Percentiles rank a stretch among this genome's conserved stretches.
Evolutionary conservation across 2,113 vertebrate species (phyloP).

Genomic region (Desmodus rotundus): DNA sequence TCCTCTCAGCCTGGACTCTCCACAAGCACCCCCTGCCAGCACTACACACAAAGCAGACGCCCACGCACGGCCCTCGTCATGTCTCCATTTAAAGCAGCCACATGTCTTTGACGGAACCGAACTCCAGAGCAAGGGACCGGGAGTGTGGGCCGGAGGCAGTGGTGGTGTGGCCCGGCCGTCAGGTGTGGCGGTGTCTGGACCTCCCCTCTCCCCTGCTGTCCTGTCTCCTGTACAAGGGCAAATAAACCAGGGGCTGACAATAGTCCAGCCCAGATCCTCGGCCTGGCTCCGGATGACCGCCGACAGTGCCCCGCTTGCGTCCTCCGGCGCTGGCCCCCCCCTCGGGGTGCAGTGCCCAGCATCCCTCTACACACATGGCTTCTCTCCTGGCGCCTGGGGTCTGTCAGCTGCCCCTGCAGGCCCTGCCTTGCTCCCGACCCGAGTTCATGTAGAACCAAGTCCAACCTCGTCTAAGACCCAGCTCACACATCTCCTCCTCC

Average conservation of each 20-base stretch:
- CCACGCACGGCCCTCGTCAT: accelerated
- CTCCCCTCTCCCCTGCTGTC: accelerated
- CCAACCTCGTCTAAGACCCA: no score
- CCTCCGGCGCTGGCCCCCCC: accelerated
- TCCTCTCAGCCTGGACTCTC: not conserved
- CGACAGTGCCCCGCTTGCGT: accelerated
- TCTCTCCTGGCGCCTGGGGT: not conserved
- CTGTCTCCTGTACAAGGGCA: accelerated
- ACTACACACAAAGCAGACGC: accelerated
- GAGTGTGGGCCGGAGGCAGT: accelerated
- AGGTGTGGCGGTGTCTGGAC: accelerated
- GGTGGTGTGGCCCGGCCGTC: no score
- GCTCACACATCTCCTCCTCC: not conserved
- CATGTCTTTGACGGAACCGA: not conserved
- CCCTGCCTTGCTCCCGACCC: not conserved
- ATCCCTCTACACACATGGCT: not conserved
- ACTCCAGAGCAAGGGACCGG: not conserved
- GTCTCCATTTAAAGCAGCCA: accelerated
- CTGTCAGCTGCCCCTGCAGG: not conserved
- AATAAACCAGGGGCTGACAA: not conserved
- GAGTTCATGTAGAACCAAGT: not conserved
- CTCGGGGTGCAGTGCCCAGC: not conserved
- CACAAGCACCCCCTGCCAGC: not conserved
- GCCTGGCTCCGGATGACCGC: no score
- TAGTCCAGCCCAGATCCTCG: not conserved